These are phyloP conservation scores for Drosophila pseudotalamancana DNA, from an alignment of 2,888 invertebrate species.

Conservation along the genomic window DNA sequence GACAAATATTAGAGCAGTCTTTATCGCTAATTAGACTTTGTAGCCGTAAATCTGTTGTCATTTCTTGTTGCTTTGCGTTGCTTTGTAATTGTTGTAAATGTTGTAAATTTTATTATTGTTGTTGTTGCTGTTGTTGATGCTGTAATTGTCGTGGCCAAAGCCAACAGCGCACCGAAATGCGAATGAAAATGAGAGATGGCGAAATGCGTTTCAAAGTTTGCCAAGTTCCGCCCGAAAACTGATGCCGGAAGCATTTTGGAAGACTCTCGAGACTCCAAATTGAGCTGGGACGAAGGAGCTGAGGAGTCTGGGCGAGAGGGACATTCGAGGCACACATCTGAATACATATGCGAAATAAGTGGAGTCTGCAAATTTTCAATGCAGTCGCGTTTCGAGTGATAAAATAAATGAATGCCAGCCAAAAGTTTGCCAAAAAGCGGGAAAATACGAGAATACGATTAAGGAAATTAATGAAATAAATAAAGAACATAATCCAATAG, in stretches of 20 bases:
- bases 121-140: slow-evolving; percentile 30
- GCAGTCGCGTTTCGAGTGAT: slow-evolving; percentile 10
- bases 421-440: neutral
- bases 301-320: slow-evolving; percentile 24
- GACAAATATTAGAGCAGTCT: slow-evolving; percentile 80
- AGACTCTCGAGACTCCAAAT: slow-evolving; percentile 55
- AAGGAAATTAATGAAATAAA: slow-evolving; percentile 50
- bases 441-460: neutral
- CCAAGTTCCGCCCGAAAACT: slow-evolving; percentile 72
- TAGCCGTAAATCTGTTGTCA: slow-evolving; percentile 80
- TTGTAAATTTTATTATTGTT: slow-evolving; percentile 28
- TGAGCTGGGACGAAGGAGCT: slow-evolving; percentile 25
- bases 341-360: slow-evolving; percentile 28
- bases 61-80: slow-evolving; percentile 57
- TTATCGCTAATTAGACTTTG: slow-evolving; percentile 80
- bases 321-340: slow-evolving; percentile 18
- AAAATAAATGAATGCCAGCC: slow-evolving; percentile 12
- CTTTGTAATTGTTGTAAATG: slow-evolving; percentile 22
- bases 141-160: slow-evolving; percentile 60
- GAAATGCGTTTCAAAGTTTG: slow-evolving; percentile 77
- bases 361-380: slow-evolving; percentile 21
- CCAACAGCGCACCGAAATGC: slow-evolving; percentile 48
- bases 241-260: slow-evolving; percentile 68
- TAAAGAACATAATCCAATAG: no score
- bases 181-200: slow-evolving; percentile 40